These are phyloP conservation scores for Platycnemis pennipes DNA, from an alignment of 2,888 invertebrate genomes.

Conservation along the genomic window DNA sequence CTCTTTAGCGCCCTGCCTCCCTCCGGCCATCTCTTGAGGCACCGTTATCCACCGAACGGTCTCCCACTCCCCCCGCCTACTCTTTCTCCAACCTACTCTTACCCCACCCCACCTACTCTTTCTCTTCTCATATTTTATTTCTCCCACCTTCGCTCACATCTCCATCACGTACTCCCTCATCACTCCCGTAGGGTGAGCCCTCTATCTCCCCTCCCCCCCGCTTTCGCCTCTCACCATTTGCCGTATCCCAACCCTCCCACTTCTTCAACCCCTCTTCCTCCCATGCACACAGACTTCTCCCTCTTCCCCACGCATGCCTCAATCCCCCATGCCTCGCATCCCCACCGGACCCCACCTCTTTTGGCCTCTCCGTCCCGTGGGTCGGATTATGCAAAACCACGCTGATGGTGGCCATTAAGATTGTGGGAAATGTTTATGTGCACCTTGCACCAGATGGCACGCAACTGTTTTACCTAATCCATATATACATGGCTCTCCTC, in stretches of 20 bases:
- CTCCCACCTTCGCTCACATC: constrained; percentile 34
- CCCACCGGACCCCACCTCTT: background rate
- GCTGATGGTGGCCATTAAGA: constrained; percentile 71
- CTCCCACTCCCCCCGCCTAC: background rate
- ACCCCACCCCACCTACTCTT: background rate
- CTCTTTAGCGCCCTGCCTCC: background rate
- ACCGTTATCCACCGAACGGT: background rate
- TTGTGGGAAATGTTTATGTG: constrained; percentile 72
- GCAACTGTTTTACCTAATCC: constrained; percentile 72
- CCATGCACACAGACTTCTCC: background rate
- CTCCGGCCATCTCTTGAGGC: background rate
- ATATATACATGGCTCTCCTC: constrained; percentile 70
- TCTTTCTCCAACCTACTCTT: background rate
- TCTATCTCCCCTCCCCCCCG: background rate
- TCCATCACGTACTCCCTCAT: background rate
- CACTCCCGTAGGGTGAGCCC: no score
- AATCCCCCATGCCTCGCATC: background rate
- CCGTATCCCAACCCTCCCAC: constrained; percentile 7
- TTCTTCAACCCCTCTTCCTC: background rate
- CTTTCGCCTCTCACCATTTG: constrained; percentile 48
- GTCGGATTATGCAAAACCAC: constrained; percentile 72
- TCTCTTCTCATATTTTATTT: background rate
- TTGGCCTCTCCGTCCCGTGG: constrained; percentile 48
- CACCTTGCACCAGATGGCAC: constrained; percentile 71
- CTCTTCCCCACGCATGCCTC: background rate